Conservation (phyloP, 64 coral and sea anemone species). For the Montipora capricornis region DNA sequence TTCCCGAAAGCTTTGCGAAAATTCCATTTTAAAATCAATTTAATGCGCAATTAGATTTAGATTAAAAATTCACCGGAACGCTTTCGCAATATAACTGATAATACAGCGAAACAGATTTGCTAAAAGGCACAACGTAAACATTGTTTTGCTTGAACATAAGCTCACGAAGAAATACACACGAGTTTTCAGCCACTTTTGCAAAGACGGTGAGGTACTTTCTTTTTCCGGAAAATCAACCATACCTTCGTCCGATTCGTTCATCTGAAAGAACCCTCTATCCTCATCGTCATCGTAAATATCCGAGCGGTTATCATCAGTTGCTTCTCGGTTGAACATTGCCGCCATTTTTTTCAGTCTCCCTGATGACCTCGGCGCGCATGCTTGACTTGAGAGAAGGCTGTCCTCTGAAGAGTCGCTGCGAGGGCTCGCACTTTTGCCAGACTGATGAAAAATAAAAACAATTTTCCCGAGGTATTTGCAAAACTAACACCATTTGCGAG, state of each 20-base stretch:
- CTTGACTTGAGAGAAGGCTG: constrained; percentile 79
- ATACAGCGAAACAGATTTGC: background rate
- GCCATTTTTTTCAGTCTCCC: constrained; percentile 89
- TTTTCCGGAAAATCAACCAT: background rate
- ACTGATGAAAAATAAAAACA: constrained; percentile 73
- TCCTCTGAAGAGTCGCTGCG: constrained; percentile 84
- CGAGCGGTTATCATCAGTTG: constrained; percentile 94
- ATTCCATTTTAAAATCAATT: background rate
- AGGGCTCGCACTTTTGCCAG: constrained; percentile 84
- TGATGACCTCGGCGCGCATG: constrained; percentile 62
- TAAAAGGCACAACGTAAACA: constrained; percentile 41
- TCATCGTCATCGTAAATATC: constrained; percentile 96
- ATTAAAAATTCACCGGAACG: background rate
- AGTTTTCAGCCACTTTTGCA: background rate
- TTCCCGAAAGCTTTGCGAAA: background rate
- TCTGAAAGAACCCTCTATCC: constrained; percentile 95
- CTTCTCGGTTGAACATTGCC: constrained; percentile 92
- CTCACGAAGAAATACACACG: background rate
- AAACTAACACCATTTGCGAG: background rate
- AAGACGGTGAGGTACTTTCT: background rate
- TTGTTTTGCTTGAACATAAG: background rate
- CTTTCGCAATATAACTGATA: background rate
- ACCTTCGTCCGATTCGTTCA: constrained; percentile 99
- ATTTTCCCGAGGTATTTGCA: background rate
- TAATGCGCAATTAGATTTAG: background rate